Conservation (phyloP, 2,797 vertebrate species). For the Tamandua tetradactyla region DNA sequence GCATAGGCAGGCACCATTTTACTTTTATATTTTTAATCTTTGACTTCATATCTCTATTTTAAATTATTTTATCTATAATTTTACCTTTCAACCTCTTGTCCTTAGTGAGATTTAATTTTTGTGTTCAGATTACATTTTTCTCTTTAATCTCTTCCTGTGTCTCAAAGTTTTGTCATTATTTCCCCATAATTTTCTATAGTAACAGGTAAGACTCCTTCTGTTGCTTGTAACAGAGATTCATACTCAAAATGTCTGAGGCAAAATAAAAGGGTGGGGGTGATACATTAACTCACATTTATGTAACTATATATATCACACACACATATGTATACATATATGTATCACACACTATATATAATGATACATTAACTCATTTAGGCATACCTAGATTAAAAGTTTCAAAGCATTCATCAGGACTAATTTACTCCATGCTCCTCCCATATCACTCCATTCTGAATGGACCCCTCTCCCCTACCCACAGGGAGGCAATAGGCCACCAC, state of each 20-base stretch:
- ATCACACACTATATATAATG: too few relatives aligned
- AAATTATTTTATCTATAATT: not conserved
- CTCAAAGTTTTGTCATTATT: not conserved
- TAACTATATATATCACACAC: too few relatives aligned
- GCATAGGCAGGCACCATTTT: too few relatives aligned
- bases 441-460: not conserved
- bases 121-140: not conserved
- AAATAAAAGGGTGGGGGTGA: not conserved
- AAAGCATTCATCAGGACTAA: not conserved
- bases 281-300: not conserved
- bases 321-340: too few relatives aligned
- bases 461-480: not conserved
- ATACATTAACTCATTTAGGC: not conserved
- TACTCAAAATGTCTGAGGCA: not conserved
- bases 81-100: not conserved
- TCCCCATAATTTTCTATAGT: not conserved
- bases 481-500: too few relatives aligned
- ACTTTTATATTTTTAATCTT: not conserved
- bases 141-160: not conserved
- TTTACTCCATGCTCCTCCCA: not conserved
- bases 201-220: not conserved
- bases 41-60: conserved; percentile 9
- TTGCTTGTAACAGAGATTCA: not conserved
- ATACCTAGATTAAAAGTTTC: not conserved
- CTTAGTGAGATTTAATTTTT: not conserved